Conservation (phyloP, 2,113 vertebrate species). For the Reinhardtius hippoglossoides region DNA sequence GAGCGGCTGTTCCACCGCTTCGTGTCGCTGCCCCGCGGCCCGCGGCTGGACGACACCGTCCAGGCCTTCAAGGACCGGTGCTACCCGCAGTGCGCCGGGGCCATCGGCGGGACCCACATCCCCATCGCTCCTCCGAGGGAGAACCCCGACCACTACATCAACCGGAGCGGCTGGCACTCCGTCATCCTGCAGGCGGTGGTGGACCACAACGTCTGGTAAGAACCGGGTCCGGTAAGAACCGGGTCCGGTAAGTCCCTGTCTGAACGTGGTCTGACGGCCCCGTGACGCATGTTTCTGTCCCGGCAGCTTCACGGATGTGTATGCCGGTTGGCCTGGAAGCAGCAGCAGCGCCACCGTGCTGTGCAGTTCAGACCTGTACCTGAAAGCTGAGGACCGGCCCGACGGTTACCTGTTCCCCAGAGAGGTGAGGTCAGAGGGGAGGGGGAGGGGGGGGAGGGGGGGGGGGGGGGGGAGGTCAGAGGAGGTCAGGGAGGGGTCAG, state of each 20-base stretch:
- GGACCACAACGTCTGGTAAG: slow-evolving; percentile 52
- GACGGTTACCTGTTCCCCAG: slow-evolving; percentile 54
- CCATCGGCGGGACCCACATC: slow-evolving; percentile 53
- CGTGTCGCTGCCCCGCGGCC: slow-evolving; percentile 43
- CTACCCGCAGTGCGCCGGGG: slow-evolving; percentile 62
- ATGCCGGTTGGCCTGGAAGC: slow-evolving; percentile 59
- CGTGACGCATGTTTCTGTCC: neutral
- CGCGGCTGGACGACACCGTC: slow-evolving; percentile 41
- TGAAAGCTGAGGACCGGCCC: slow-evolving; percentile 49
- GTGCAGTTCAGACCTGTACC: slow-evolving; percentile 53
- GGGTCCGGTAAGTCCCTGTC: neutral
- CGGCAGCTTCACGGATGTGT: slow-evolving; percentile 52
- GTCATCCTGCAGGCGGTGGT: slow-evolving; percentile 66
- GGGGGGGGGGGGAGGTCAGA: no score
- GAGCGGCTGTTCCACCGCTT: slow-evolving; percentile 19
- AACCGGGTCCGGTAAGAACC: neutral
- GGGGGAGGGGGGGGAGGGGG: no score
- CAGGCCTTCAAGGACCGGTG: slow-evolving; percentile 46
- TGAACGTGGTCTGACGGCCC: no score
- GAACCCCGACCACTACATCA: slow-evolving; percentile 51
- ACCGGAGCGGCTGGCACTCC: slow-evolving; percentile 58
- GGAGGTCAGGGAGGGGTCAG: no score
- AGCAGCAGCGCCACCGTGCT: slow-evolving; percentile 44
- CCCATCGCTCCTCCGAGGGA: slow-evolving; percentile 43
- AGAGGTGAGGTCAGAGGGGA: slow-evolving; percentile 44